These are phyloP conservation scores for Emydocephalus ijimae DNA, from an alignment of 2,113 vertebrate genomes.

Conservation along the genomic window DNA sequence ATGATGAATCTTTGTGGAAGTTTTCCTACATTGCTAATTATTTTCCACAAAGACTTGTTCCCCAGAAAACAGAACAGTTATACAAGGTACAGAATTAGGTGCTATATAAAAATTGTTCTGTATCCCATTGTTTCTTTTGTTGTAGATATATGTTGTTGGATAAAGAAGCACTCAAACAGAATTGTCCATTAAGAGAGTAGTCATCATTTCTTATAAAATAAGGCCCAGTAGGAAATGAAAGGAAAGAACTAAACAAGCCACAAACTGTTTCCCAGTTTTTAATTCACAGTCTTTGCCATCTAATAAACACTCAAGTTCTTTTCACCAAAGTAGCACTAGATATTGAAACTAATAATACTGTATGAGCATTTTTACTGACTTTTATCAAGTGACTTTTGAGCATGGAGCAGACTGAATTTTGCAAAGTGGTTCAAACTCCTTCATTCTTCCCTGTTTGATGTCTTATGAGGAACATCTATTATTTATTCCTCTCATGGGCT, in stretches of 20 bases:
- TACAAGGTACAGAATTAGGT: background rate
- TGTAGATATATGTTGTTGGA: background rate
- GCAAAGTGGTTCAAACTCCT: conserved; percentile 35
- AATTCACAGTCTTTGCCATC: conserved; percentile 41
- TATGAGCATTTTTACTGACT: conserved; percentile 55
- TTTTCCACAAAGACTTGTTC: background rate
- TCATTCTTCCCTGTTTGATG: conserved; percentile 43
- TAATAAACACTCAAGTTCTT: conserved; percentile 54
- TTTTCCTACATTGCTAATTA: background rate
- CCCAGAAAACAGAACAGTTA: background rate
- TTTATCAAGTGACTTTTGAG: conserved; percentile 54
- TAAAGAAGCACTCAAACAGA: background rate
- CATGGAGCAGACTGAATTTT: conserved; percentile 36
- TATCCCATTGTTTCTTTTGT: background rate
- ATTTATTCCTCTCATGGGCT: conserved; percentile 57
- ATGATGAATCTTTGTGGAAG: background rate
- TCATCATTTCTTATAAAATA: background rate
- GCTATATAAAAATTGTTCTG: background rate
- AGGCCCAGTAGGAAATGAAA: conserved; percentile 23
- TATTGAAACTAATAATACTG: conserved; percentile 60
- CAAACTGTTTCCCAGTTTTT: conserved; percentile 48
- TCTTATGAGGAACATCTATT: conserved; percentile 58
- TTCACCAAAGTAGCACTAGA: conserved; percentile 57
- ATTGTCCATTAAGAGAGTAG: background rate
- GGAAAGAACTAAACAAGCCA: conserved; percentile 45